Base-by-base conservation (phyloP, 2,113 vertebrate species). In the Tyrannus savana region DNA sequence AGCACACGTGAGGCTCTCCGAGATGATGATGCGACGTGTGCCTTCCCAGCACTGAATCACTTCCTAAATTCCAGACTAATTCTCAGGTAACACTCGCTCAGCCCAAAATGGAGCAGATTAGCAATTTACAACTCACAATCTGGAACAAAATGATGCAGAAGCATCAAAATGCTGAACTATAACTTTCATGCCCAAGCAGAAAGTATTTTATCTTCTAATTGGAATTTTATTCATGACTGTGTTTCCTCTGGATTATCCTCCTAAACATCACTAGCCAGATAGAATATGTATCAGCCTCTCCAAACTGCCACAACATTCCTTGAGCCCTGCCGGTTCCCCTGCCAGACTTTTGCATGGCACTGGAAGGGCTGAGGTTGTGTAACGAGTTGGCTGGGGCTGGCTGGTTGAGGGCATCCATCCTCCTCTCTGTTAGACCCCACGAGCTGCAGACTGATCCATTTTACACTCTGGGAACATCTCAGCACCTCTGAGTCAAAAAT, bases 231-330 rank as follows among this genome's bases (percentile, higher is more conserved):
- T 37, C 2, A 2, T 39, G 12, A 10, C 17, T 37, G 1, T 52
- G 25, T 14, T 35, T 42, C 13, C 37, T 33, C 35, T 3, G 4
- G 10, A 12, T 42, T 35, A 5, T 25, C 31, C 47, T 53, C 24
- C 55, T 4, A 49, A 66, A 18, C n/a, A 28, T 15, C 56, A 19
- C 41, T 0, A 55, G 41, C 0, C 24, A 37, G n/a, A 27, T 22
- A 39, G 75, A 56, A 23, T 6, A 16, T 0, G 1, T 1, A 25
- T 0, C 33, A 53, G 23, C 19, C 84, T 10, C n/a, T 37, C 39
- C 0, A 1, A 33, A 69, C 53, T 56, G 58, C 28, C 22, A 7
- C 1, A 0, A 55, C 1, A 6, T 37, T 33, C 27, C 71, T 1
- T 9, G 55, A 46, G 10, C 50, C 55, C 72, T 78, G 73, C 55